These are phyloP conservation scores for Toxotes chatareus DNA, from an alignment of 2,113 vertebrate genomes.

Conservation along the genomic window DNA sequence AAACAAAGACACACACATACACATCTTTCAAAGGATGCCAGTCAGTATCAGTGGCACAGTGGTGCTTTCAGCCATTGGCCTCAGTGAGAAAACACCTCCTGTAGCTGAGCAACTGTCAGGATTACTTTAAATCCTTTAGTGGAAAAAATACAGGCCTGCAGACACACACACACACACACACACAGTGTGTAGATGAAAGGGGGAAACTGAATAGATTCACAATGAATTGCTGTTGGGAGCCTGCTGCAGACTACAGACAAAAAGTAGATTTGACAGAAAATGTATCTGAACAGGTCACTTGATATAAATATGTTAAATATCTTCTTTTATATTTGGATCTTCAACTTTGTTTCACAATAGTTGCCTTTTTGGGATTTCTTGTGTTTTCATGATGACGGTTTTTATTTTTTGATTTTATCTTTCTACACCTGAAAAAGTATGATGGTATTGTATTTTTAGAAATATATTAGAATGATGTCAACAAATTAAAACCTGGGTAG, in stretches of 20 bases:
- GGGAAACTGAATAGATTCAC: slow-evolving; percentile 46
- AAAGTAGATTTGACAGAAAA: not conserved
- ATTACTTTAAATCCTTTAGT: slow-evolving; percentile 73
- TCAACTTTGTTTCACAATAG: not conserved
- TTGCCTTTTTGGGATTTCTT: not conserved
- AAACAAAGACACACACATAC: slow-evolving; percentile 24
- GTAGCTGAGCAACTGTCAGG: slow-evolving; percentile 73
- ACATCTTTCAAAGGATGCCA: slow-evolving; percentile 56
- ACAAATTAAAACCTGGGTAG: not conserved
- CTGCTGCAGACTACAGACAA: slow-evolving; percentile 27
- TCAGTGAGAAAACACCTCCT: slow-evolving; percentile 69
- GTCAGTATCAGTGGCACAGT: slow-evolving; percentile 59
- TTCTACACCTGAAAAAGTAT: not conserved
- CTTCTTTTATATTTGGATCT: not conserved
- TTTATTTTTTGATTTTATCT: not conserved
- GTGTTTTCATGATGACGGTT: not conserved
- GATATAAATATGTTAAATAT: not conserved
- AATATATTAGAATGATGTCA: not conserved
- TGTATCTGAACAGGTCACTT: not conserved
- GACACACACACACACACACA: slow-evolving; percentile 50
- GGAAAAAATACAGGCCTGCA: slow-evolving; percentile 50
- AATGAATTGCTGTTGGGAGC: slow-evolving; percentile 43
- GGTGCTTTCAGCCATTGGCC: slow-evolving; percentile 52
- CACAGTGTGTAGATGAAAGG: slow-evolving; percentile 52
- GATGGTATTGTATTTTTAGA: too few relatives aligned